Evolutionary conservation across 2,888 invertebrate genomes (phyloP).

Genomic region (Argyra leucocephala): DNA sequence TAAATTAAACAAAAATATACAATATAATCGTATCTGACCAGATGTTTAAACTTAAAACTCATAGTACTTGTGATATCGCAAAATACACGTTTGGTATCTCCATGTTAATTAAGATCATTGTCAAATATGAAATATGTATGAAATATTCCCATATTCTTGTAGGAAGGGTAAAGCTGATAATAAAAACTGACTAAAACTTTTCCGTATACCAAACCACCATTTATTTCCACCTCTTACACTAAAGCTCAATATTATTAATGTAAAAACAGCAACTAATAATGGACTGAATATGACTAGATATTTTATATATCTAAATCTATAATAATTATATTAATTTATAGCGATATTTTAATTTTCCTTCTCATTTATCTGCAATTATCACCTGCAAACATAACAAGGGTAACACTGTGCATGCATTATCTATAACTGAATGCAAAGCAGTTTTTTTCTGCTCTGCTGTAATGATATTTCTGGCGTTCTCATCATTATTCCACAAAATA

Average conservation of each 20-base stretch:
- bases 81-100: too few relatives aligned
- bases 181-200: conserved; percentile 95
- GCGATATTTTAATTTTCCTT: conserved; percentile 69
- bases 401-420: conserved; percentile 90
- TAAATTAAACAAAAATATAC: too few relatives aligned
- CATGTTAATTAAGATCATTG: too few relatives aligned
- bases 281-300: conserved; percentile 78
- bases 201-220: conserved; percentile 99
- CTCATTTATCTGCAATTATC: conserved; percentile 86
- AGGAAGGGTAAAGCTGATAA: conserved; percentile 86
- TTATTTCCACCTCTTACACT: conserved; percentile 92
- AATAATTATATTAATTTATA: too few relatives aligned
- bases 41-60: too few relatives aligned
- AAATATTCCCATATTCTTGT: conserved; percentile 97
- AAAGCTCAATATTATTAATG: conserved; percentile 88
- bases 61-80: too few relatives aligned
- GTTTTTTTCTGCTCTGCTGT: conserved; percentile 82
- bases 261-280: conserved; percentile 78
- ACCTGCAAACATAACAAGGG: conserved; percentile 95
- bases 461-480: conserved; percentile 88
- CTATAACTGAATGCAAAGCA: conserved; percentile 86
- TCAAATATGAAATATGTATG: too few relatives aligned
- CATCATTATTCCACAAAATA: conserved; percentile 90
- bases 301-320: too few relatives aligned
- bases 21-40: too few relatives aligned